Base-by-base conservation (phyloP, 2,113 vertebrate genomes). In the Clarias gariepinus region DNA sequence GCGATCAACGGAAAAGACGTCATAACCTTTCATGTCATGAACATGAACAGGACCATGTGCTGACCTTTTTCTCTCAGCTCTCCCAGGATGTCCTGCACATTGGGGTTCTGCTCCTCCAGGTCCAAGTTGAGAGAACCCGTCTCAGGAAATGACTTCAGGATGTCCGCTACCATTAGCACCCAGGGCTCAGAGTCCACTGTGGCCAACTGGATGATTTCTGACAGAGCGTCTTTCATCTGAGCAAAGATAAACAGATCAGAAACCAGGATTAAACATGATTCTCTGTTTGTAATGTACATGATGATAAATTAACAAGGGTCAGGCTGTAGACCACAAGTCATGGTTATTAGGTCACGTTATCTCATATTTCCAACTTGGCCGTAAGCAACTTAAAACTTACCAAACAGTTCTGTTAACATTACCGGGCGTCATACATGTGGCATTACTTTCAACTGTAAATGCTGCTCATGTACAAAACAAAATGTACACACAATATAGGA, bases 101-200 rank as follows among this genome's bases (percentile, higher is more conserved):
- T 99, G 86, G 98, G 97, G 92, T 99, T 99, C 95, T 99, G 98
- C 88, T 99, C 98, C 91, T 99, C 98, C 73, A 99, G 95, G 90
- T 99, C 97, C 89, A 99, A 95, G 90, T 99, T 99, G 83, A 99
- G 96, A 12, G 97, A 97, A 41, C 98, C 98, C 0, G 97, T 97
- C 92, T 99, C 98, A 19, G 98, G 98, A 92, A 99, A 99, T 88
- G 97, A 98, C 95, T 99, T 99, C 61, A 99, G 95, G 91, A 99
- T 98, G 93, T 99, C 98, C 0, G 98, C 98, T 52, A 99, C 98
- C 98, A 99, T 99, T 91, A 99, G 94, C 87, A 99, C 98, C 98
- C 98, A 99, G 86, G 98, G 98, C 93, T 99, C 98, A 0, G 98
- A 96, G 94, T 99, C 98, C 94, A 99, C 95, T 2, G 97, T 96